These are phyloP conservation scores for Standfussiana lucernea DNA, from an alignment of 2,888 invertebrate species.

Conservation along the genomic window DNA sequence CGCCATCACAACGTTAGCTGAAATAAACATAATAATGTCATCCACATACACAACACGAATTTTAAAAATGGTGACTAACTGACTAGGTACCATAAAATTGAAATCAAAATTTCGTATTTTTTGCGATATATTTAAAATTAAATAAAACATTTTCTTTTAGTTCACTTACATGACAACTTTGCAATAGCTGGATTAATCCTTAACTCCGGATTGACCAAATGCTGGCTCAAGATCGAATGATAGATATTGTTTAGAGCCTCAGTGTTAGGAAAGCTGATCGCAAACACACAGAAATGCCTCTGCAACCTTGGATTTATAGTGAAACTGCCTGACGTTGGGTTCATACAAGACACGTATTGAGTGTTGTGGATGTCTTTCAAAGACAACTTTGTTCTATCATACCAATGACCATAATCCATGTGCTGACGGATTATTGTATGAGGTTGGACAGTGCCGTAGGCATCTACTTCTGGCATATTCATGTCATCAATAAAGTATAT, in stretches of 20 bases:
- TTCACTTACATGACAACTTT: slow-evolving; percentile 91
- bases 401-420: slow-evolving; percentile 98
- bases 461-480: slow-evolving; percentile 98
- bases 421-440: slow-evolving; percentile 98
- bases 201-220: slow-evolving; percentile 95
- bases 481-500: slow-evolving; percentile 99
- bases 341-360: slow-evolving; percentile 99
- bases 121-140: background rate
- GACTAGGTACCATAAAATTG: background rate
- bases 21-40: slow-evolving; percentile 29
- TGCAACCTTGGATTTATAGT: slow-evolving; percentile 98
- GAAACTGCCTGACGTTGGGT: slow-evolving; percentile 99
- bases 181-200: slow-evolving; percentile 93
- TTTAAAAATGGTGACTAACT: background rate
- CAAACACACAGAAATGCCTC: slow-evolving; percentile 97
- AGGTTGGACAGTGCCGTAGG: slow-evolving; percentile 98
- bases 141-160: background rate
- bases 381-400: slow-evolving; percentile 95
- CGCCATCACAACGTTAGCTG: slow-evolving; percentile 94
- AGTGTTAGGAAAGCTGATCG: slow-evolving; percentile 94
- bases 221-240: slow-evolving; percentile 96
- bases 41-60: background rate
- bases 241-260: slow-evolving; percentile 97
- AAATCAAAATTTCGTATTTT: background rate
- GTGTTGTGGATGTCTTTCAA: slow-evolving; percentile 99